These are phyloP conservation scores for Crotalus horridus DNA, from an alignment of 2,113 vertebrate species.

Conservation along the genomic window DNA sequence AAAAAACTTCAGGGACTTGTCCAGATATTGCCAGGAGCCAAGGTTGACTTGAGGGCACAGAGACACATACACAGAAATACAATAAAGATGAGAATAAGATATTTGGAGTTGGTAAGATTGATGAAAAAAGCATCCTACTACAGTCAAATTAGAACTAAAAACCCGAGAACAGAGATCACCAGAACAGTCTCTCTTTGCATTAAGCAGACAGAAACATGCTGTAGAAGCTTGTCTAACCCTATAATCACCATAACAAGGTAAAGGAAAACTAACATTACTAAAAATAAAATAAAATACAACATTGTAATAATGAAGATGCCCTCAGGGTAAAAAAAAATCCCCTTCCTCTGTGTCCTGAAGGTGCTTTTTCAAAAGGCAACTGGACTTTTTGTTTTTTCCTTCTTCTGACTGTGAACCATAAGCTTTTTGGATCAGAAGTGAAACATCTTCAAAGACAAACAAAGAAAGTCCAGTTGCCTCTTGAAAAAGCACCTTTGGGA, in stretches of 20 bases:
- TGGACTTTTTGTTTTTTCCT: not conserved
- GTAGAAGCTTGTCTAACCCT: not conserved
- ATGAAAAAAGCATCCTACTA: not conserved
- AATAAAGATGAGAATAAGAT: not conserved
- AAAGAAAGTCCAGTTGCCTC: not conserved
- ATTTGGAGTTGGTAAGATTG: not conserved
- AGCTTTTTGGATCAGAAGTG: not conserved
- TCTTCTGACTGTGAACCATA: not conserved
- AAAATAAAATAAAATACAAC: not conserved
- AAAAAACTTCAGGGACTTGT: not conserved
- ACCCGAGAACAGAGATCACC: not conserved
- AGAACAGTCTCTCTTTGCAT: not conserved
- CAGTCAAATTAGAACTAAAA: not conserved
- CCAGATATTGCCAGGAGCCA: not conserved
- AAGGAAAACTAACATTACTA: not conserved
- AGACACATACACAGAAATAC: not conserved
- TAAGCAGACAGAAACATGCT: not conserved
- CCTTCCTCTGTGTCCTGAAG: not conserved
- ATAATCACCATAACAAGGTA: not conserved
- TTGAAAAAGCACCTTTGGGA: not conserved
- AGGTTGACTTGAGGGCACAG: not conserved
- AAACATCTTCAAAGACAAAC: not conserved
- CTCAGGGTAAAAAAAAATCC: not conserved
- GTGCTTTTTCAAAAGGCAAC: not conserved
- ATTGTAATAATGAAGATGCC: not conserved